Evolutionary conservation across 2,113 vertebrate species (phyloP).

Genomic region (Chloropsis cyanopogon): DNA sequence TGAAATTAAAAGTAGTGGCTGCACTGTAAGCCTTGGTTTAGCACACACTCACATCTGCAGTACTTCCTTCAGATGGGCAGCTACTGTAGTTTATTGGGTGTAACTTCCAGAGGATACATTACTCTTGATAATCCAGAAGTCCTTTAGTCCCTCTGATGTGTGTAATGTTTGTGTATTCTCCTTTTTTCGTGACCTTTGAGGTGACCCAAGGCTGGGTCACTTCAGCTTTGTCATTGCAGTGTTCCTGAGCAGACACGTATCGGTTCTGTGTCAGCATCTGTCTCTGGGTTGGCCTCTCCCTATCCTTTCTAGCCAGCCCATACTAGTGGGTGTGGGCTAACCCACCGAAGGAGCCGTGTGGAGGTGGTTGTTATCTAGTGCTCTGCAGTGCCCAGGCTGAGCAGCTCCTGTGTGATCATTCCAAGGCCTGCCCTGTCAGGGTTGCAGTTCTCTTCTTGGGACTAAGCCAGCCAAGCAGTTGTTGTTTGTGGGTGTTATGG

Average conservation of each 20-base stretch:
- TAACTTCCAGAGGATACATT: background rate
- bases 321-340: background rate
- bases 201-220: background rate
- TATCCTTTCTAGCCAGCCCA: background rate
- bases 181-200: background rate
- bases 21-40: background rate
- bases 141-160: background rate
- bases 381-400: background rate
- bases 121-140: background rate
- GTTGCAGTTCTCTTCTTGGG: background rate
- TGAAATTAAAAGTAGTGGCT: background rate
- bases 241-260: background rate
- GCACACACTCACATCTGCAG: background rate
- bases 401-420: background rate
- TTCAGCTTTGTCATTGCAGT: background rate
- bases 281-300: background rate
- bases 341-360: background rate
- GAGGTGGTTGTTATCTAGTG: constrained; percentile 13
- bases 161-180: background rate
- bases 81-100: background rate
- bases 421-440: background rate
- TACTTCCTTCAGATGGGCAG: background rate
- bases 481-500: background rate
- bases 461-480: background rate
- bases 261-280: background rate